Conservation (phyloP, 2,113 vertebrate species). For the Nipponia nippon region DNA sequence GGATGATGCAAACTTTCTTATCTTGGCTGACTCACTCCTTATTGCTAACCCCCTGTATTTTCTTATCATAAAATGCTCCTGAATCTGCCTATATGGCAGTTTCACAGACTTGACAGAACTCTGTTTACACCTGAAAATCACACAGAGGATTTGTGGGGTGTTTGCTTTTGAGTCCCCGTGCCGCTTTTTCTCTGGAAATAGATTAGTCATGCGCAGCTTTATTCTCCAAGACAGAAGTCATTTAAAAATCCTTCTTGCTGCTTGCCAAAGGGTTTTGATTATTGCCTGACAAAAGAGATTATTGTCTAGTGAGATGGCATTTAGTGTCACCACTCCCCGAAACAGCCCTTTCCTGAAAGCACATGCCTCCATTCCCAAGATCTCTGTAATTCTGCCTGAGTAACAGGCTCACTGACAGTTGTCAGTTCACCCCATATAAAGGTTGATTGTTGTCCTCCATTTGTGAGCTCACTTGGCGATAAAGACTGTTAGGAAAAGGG, state of each 20-base stretch:
- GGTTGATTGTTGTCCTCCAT: background rate
- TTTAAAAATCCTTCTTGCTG: background rate
- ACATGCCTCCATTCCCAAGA: background rate
- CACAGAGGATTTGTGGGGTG: background rate
- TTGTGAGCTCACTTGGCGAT: background rate
- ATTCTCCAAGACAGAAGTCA: background rate
- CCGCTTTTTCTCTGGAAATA: background rate
- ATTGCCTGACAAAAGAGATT: background rate
- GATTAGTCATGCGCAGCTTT: background rate
- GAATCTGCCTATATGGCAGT: background rate
- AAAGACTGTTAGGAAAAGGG: background rate
- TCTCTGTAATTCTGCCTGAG: background rate
- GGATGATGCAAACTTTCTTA: background rate
- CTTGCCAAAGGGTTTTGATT: background rate
- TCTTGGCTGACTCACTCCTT: background rate
- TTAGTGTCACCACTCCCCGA: background rate
- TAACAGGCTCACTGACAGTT: background rate
- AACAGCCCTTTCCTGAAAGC: background rate
- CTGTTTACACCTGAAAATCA: background rate
- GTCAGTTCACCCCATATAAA: background rate
- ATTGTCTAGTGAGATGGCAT: background rate
- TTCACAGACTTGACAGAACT: background rate
- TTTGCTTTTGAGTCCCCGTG: background rate
- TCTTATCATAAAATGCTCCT: background rate
- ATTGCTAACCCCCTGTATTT: background rate